A percentile compares a stretch with the other conserved stretches of the same genome.
Evolutionary conservation across 2,888 invertebrate genomes (phyloP).

Genomic region (Phengaris alcon): DNA sequence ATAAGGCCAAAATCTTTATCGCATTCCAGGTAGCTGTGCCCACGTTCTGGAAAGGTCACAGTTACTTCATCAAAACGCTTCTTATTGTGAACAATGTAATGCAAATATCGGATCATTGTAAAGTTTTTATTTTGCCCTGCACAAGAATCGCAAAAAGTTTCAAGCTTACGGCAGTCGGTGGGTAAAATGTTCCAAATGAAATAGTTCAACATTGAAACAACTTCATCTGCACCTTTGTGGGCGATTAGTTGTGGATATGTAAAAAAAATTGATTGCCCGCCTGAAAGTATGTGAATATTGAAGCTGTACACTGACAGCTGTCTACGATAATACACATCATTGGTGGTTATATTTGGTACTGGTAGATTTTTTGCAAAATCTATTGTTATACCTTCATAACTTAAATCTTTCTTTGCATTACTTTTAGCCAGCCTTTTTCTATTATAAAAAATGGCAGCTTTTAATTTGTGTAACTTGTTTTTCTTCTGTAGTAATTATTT

Average conservation of each 20-base stretch:
- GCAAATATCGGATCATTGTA: constrained; percentile 7
- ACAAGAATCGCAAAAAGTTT: constrained; percentile 7
- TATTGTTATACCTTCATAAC: no score
- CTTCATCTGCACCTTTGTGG: constrained; percentile 7
- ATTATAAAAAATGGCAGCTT: no score
- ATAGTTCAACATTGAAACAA: neutral
- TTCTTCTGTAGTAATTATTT: no score
- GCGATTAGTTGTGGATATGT: constrained; percentile 2
- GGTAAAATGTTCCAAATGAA: constrained; percentile 7
- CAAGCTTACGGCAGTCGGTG: neutral
- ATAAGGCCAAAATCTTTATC: constrained; percentile 29
- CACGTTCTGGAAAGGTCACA: constrained; percentile 4
- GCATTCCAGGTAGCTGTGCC: constrained; percentile 24
- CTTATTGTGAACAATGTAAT: constrained; percentile 7
- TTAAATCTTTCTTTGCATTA: no score
- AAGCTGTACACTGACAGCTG: neutral
- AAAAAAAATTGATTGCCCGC: constrained; percentile 7
- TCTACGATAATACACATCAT: no score
- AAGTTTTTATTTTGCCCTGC: constrained; percentile 7
- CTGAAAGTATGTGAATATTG: neutral
- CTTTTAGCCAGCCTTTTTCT: no score
- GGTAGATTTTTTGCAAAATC: no score
- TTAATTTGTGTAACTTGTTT: no score
- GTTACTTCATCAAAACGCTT: constrained; percentile 7
- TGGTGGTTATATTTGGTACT: no score